Evolutionary conservation across 2,888 invertebrate species (phyloP).

Genomic region (Clivina fossor): DNA sequence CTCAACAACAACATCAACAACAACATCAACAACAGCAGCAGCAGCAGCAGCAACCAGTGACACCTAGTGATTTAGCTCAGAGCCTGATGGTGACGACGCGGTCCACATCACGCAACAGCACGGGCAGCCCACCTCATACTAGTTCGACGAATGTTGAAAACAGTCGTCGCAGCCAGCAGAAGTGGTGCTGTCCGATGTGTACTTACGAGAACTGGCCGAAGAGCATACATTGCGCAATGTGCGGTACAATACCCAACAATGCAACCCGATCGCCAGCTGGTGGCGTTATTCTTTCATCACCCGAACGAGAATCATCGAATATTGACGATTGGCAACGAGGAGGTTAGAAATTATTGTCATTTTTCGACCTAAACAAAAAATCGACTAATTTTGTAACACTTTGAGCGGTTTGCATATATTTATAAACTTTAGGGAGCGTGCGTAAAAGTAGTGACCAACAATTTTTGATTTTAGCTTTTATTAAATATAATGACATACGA

Average conservation of each 20-base stretch:
- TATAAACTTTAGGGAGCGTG: too few relatives aligned
- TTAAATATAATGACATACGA: too few relatives aligned
- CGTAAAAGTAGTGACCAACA: too few relatives aligned
- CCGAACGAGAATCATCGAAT: constrained; percentile 51
- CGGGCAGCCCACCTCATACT: constrained; percentile 53
- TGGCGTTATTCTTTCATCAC: constrained; percentile 56
- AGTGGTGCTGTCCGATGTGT: constrained; percentile 71
- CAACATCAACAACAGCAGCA: neutral
- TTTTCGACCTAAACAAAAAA: too few relatives aligned
- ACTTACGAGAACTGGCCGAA: constrained; percentile 98
- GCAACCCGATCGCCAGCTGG: constrained; percentile 50
- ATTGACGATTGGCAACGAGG: constrained; percentile 10
- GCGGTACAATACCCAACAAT: constrained; percentile 58
- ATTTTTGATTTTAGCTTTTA: too few relatives aligned
- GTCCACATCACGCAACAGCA: constrained; percentile 48
- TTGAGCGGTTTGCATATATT: too few relatives aligned
- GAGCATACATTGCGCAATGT: constrained; percentile 87
- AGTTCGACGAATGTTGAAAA: constrained; percentile 51
- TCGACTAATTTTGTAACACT: too few relatives aligned
- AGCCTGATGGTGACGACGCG: constrained; percentile 44
- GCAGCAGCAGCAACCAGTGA: constrained; percentile 2
- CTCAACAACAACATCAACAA: too few relatives aligned
- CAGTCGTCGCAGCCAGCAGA: constrained; percentile 51
- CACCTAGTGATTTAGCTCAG: constrained; percentile 51
- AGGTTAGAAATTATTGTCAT: too few relatives aligned